A percentile compares a stretch with the other conserved stretches of the same genome.
phyloP scores from a whole-genome alignment of 2,888 invertebrate species.

The Temnothorax unifasciatus region DNA sequence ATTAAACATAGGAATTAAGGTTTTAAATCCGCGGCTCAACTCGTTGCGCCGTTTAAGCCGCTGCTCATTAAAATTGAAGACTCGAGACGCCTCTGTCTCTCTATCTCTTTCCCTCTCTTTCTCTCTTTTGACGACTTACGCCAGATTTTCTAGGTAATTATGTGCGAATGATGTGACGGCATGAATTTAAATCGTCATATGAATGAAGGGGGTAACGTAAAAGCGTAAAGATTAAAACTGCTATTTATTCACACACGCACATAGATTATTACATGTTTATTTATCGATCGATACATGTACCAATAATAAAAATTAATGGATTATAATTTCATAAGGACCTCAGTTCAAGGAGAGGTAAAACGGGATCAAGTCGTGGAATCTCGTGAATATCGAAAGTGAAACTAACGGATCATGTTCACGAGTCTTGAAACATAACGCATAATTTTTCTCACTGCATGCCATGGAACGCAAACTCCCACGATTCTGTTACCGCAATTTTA shows the following conservation, averaged over 20 bases:
- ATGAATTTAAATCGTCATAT: slow-evolving; percentile 35
- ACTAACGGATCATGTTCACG: neutral
- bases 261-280: neutral
- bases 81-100: slow-evolving; percentile 25
- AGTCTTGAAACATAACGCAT: neutral
- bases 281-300: neutral
- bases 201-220: neutral
- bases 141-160: slow-evolving; percentile 58
- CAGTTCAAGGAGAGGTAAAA: neutral
- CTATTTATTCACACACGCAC: neutral
- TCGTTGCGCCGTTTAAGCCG: slow-evolving; percentile 65
- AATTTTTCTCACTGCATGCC: neutral
- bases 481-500: neutral
- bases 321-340: neutral
- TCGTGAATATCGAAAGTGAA: neutral
- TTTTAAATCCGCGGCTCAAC: slow-evolving; percentile 59
- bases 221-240: neutral
- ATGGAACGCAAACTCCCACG: neutral
- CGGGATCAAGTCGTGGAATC: neutral
- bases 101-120: slow-evolving; percentile 24
- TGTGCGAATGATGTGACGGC: slow-evolving; percentile 57
- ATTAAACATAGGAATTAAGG: slow-evolving; percentile 66
- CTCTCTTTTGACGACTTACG: slow-evolving; percentile 34
- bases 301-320: neutral
- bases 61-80: slow-evolving; percentile 71